Conservation (phyloP, 2,888 invertebrate genomes). For the Schizaphis graminum region DNA sequence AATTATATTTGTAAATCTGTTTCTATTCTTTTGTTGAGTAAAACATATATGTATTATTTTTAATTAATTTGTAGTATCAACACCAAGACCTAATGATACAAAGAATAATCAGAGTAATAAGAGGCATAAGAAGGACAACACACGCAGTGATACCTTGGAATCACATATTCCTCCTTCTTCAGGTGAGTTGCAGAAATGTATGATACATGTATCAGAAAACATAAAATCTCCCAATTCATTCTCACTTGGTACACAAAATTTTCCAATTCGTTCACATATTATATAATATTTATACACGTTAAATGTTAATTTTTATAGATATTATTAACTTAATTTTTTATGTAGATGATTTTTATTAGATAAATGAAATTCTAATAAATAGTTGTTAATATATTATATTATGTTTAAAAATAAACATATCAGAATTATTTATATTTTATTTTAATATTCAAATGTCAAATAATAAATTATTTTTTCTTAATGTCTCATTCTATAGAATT, state of each 20-base stretch:
- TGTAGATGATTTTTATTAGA: not conserved
- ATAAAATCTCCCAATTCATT: not conserved
- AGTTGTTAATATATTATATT: too few species aligned
- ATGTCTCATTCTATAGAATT: too few species aligned
- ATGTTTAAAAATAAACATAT: not conserved
- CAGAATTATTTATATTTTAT: not conserved
- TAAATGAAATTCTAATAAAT: too few species aligned
- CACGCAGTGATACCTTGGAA: not conserved
- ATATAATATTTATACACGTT: not conserved
- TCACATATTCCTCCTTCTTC: not conserved
- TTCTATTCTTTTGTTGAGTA: not conserved
- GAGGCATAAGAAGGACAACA: conserved; percentile 6
- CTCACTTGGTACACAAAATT: not conserved
- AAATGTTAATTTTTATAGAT: not conserved
- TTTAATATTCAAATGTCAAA: not conserved
- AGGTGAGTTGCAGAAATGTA: conserved; percentile 24
- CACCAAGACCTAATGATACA: not conserved
- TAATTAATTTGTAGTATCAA: not conserved
- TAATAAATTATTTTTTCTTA: not conserved
- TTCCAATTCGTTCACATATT: not conserved
- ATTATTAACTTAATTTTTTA: not conserved
- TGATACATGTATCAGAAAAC: not conserved
- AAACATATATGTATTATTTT: not conserved
- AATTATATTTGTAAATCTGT: not conserved
- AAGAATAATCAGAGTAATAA: not conserved